These are phyloP conservation scores for Coelopa frigida DNA, from an alignment of 1,140 invertebrate genomes.

Conservation along the genomic window DNA sequence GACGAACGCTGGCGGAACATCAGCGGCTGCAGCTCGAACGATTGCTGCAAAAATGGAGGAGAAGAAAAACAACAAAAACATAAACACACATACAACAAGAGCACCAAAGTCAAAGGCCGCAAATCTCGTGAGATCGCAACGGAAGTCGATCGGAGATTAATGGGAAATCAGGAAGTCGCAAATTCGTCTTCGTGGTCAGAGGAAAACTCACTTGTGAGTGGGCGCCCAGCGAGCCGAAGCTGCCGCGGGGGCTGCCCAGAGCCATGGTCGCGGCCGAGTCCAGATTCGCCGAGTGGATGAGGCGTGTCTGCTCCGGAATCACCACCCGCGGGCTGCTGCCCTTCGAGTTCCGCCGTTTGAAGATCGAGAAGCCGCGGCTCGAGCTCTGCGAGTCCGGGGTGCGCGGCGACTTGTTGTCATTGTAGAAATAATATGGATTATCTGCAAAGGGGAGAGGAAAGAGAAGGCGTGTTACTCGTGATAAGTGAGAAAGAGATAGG, in stretches of 20 bases:
- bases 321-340: conserved; percentile 29
- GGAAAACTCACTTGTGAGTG: conserved; percentile 34
- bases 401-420: conserved; percentile 41
- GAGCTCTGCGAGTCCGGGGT: conserved; percentile 40
- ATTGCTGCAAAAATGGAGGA: conserved; percentile 21
- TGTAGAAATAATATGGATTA: conserved; percentile 42
- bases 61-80: conserved; percentile 10
- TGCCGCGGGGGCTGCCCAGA: conserved; percentile 38
- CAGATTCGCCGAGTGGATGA: conserved; percentile 42
- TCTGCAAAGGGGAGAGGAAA: conserved; percentile 20
- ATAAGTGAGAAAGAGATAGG: too few species aligned
- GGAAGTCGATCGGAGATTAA: conserved; percentile 30
- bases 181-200: neutral
- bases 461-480: neutral
- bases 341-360: conserved; percentile 40
- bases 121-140: too few species aligned
- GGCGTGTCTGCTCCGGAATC: conserved; percentile 35
- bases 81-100: conserved; percentile 17
- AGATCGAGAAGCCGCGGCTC: conserved; percentile 34
- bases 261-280: conserved; percentile 36
- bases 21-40: conserved; percentile 41
- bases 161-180: too few species aligned
- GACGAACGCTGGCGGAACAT: conserved; percentile 34
- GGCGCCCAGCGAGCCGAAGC: conserved; percentile 38
- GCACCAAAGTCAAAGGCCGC: too few species aligned